Base-by-base conservation (phyloP, 2,113 vertebrate species). In the Pycnonotus jocosus region DNA sequence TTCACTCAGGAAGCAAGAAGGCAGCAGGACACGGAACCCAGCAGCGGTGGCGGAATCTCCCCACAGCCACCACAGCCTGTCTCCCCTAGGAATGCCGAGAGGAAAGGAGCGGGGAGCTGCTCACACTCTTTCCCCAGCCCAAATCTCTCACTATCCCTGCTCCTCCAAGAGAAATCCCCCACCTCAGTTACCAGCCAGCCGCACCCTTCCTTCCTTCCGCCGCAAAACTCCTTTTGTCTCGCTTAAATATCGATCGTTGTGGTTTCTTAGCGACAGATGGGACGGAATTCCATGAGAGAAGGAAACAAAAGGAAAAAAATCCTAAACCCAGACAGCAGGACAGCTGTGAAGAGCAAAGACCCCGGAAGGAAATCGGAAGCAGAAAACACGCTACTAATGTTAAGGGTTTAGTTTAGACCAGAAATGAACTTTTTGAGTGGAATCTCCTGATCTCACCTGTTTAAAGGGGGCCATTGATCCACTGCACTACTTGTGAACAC, bases 221-320 rank as follows among this genome's bases (percentile, higher is more conserved):
- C 6, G 35, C 18, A 6, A 3, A 4, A 4, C 18, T 69, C 27
- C 44, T 38, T 81, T n/a, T n/a, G 64, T 48, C 11, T 58, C 25
- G 30, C 28, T 4, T 8, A 15, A 23, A 9, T 17, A 28, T 13
- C 18, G 4, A 21, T 21, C 10, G 1, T 28, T 48, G 20, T 1
- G 6, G 30, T 33, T 81, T 23, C 35, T 40, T 40, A 42, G 54
- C 15, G 15, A 58, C 35, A 3, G 35, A 28, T 19, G 30, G 44
- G 31, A 19, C 30, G 4, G 19, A 40, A 58, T 50, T 58, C 53
- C 35, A 4, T 0, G 18, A 15, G 18, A 22, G 44, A 15, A 40
- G 9, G 51, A n/a, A 50, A n/a, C 24, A 28, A 42, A 60, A 50
- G 19, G 19, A 24, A 24, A 50, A 58, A 48, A 48, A 15, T 30